These are phyloP conservation scores for Nothocercus nigrocapillus DNA, from an alignment of 2,113 vertebrate genomes.

Conservation along the genomic window DNA sequence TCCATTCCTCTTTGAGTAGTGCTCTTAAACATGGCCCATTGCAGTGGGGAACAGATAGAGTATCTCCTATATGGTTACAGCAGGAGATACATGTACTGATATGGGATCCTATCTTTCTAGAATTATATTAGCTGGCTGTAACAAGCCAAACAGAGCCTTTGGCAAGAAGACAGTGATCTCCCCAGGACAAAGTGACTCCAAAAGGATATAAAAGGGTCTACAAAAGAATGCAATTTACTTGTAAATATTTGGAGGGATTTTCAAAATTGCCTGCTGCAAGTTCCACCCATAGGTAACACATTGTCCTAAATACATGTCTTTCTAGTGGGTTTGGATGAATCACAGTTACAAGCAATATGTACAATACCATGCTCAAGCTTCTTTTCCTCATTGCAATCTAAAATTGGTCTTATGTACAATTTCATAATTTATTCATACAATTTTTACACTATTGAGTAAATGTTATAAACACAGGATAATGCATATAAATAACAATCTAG, in stretches of 20 bases:
- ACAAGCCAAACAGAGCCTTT: background rate
- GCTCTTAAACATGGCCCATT: background rate
- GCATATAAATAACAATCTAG: background rate
- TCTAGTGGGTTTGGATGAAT: background rate
- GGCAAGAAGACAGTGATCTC: background rate
- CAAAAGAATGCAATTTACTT: background rate
- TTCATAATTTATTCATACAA: background rate
- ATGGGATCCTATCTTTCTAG: no score
- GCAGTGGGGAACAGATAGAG: fast-evolving
- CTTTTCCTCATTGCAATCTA: background rate
- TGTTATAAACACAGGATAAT: background rate
- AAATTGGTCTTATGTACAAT: background rate
- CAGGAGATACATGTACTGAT: background rate
- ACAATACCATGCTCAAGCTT: background rate
- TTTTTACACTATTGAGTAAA: background rate
- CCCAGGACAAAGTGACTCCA: background rate
- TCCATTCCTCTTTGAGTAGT: background rate
- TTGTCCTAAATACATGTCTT: background rate
- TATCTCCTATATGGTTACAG: background rate
- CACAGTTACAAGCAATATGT: background rate
- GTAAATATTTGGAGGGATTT: background rate
- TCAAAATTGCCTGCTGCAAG: background rate
- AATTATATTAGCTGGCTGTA: background rate
- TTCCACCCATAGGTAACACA: background rate
- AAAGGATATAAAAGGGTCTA: background rate